Conservation (phyloP, 2,888 invertebrate species). For the Axea sp. region DNA sequence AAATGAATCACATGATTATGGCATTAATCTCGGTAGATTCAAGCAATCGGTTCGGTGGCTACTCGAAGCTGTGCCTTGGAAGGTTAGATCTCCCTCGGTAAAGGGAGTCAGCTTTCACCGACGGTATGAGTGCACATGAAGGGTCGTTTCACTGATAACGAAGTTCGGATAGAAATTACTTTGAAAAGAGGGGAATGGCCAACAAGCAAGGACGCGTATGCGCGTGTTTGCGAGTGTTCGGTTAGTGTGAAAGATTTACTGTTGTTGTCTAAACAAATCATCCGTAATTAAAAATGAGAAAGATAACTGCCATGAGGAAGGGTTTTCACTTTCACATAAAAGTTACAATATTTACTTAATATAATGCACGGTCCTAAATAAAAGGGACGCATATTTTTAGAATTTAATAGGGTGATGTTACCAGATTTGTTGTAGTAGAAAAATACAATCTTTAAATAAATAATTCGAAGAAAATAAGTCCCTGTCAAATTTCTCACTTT, state of each 20-base stretch:
- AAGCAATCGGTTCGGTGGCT: conserved; percentile 47
- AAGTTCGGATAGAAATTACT: conserved; percentile 61
- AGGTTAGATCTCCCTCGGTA: conserved; percentile 48
- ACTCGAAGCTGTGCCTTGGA: conserved; percentile 26
- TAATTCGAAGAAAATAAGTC: too few species aligned
- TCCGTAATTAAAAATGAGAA: conserved; percentile 16
- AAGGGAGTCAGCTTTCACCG: conserved; percentile 34
- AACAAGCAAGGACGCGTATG: conserved; percentile 35
- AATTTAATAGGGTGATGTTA: too few species aligned
- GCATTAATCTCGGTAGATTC: conserved; percentile 44
- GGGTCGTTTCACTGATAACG: conserved; percentile 58
- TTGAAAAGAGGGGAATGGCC: conserved; percentile 55
- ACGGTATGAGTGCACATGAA: conserved; percentile 44
- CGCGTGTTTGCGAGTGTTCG: conserved; percentile 26
- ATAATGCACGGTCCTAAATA: too few species aligned
- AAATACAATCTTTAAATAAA: too few species aligned
- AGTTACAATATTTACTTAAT: too few species aligned
- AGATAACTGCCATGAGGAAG: too few species aligned
- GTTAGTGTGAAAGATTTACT: conserved; percentile 34
- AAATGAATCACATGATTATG: conserved; percentile 26
- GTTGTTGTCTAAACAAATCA: conserved; percentile 39
- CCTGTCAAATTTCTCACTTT: too few species aligned
- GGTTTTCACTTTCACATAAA: too few species aligned
- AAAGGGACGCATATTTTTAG: too few species aligned
- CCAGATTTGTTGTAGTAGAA: too few species aligned